Evolutionary conservation across 2,113 vertebrate genomes (phyloP).

Genomic region (Nothoprocta pentlandii): DNA sequence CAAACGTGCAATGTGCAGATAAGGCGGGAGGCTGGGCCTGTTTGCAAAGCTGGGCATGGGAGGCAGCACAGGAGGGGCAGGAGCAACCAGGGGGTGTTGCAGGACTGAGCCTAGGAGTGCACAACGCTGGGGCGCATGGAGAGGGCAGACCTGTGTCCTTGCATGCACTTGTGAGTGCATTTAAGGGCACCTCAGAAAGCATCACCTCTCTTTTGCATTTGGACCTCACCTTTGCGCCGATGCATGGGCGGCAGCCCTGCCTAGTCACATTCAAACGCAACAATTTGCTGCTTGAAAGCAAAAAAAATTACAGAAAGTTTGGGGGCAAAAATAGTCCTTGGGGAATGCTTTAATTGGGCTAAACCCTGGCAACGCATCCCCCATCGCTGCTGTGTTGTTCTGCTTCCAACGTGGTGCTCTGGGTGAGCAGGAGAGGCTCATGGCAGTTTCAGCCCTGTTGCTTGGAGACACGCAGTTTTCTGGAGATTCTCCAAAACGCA

Average conservation of each 20-base stretch:
- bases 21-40: background rate
- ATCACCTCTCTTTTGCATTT: background rate
- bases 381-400: background rate
- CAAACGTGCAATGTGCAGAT: background rate
- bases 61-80: background rate
- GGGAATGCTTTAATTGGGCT: background rate
- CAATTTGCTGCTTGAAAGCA: background rate
- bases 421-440: background rate
- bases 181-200: background rate
- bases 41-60: background rate
- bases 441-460: background rate
- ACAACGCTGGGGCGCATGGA: background rate
- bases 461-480: background rate
- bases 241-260: background rate
- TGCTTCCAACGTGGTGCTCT: background rate
- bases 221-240: background rate
- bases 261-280: background rate
- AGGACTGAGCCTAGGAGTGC: background rate
- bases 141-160: background rate
- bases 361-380: background rate
- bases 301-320: accelerated
- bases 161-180: background rate
- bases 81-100: background rate
- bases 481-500: background rate
- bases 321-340: background rate